phyloP scores from a whole-genome alignment of 2,888 invertebrate genomes.

The Teleiodes luculella region DNA sequence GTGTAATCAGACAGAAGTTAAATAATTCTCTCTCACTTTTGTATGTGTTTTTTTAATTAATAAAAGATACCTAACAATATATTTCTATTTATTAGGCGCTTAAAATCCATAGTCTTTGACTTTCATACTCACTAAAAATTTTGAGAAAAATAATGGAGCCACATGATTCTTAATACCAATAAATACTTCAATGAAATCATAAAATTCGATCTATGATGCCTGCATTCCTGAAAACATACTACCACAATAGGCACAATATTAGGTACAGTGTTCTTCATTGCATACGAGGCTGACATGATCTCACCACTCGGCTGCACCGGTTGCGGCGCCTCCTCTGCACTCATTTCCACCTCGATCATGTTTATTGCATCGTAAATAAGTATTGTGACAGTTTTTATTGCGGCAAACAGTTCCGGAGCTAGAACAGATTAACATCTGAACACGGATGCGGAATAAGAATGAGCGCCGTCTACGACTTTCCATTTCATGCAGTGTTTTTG shows the following conservation, averaged over 20 bases:
- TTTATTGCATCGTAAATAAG: constrained; percentile 71
- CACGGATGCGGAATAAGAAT: constrained; percentile 45
- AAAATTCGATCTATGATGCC: too few relatives aligned
- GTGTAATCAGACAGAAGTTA: background rate
- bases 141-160: too few relatives aligned
- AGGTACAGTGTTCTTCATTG: background rate
- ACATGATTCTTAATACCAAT: too few relatives aligned
- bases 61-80: too few relatives aligned
- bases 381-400: constrained; percentile 71
- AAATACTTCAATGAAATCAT: background rate
- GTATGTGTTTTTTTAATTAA: too few relatives aligned
- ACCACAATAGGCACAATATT: background rate
- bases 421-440: constrained; percentile 60
- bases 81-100: too few relatives aligned
- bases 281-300: background rate
- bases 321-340: background rate
- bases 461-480: background rate
- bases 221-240: background rate
- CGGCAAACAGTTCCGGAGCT: constrained; percentile 56
- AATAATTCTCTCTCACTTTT: too few relatives aligned
- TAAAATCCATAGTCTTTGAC: too few relatives aligned
- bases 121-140: too few relatives aligned
- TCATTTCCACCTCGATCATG: constrained; percentile 41
- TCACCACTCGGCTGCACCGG: background rate
- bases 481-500: constrained; percentile 6